These are phyloP conservation scores for Cottoperca gobio DNA, from an alignment of 2,797 vertebrate genomes.

Conservation along the genomic window DNA sequence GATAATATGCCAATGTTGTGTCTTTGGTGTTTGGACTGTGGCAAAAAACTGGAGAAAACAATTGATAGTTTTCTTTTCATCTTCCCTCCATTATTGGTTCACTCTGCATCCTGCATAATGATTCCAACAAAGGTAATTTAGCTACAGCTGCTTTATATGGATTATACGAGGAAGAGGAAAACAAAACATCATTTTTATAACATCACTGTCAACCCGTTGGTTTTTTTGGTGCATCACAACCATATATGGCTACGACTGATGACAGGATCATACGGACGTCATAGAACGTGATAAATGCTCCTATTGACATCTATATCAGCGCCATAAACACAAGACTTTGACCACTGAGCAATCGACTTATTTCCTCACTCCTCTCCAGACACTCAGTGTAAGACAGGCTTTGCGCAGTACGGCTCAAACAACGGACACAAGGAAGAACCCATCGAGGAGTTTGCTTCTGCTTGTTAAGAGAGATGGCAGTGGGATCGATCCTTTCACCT, in stretches of 20 bases:
- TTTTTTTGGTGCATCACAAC: background rate
- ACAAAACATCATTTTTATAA: no score
- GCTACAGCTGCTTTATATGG: no score
- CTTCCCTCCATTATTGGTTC: no score
- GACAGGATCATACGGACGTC: background rate
- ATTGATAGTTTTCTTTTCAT: no score
- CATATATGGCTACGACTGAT: background rate
- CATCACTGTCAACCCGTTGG: background rate
- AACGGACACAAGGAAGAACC: background rate
- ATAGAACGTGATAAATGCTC: background rate
- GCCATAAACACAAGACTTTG: slow-evolving; percentile 53
- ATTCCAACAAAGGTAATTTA: no score
- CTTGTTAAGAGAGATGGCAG: slow-evolving; percentile 35
- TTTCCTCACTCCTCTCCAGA: slow-evolving; percentile 1
- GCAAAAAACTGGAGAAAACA: no score
- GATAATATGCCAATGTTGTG: no score
- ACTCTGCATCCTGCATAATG: no score
- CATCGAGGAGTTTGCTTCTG: slow-evolving; percentile 1
- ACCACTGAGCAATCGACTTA: slow-evolving; percentile 1
- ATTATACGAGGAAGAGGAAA: no score
- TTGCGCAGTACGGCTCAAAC: background rate
- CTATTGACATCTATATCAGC: background rate
- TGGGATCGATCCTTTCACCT: slow-evolving; percentile 18
- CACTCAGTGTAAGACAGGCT: background rate
- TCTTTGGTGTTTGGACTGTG: no score